Evolutionary conservation across 2,113 vertebrate genomes (phyloP).

Genomic region (Odocoileus hemionus): DNA sequence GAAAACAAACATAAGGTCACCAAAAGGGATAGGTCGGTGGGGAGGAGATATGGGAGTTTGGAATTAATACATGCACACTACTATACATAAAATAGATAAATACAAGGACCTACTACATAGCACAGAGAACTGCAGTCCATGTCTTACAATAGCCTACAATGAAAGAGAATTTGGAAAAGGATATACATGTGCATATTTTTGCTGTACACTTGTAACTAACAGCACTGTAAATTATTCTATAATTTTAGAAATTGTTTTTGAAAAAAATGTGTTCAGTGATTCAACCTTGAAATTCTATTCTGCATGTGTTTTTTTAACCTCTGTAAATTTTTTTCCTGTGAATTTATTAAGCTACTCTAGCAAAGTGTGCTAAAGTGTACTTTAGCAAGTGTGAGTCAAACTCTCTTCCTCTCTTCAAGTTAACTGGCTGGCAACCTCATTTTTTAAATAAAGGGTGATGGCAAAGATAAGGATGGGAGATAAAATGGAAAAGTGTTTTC

Average conservation of each 20-base stretch:
- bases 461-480: background rate
- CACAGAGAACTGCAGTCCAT: background rate
- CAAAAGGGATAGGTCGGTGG: background rate
- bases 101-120: background rate
- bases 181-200: background rate
- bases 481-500: background rate
- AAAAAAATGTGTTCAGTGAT: background rate
- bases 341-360: background rate
- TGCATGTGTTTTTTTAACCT: background rate
- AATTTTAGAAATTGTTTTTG: background rate
- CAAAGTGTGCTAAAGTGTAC: background rate
- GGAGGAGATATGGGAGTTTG: background rate
- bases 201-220: background rate
- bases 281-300: background rate
- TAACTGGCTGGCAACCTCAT: background rate
- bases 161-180: background rate
- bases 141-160: background rate
- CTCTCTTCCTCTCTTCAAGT: background rate
- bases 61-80: background rate
- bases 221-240: background rate
- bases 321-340: background rate
- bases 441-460: background rate
- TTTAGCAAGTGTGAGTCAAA: background rate
- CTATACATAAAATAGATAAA: background rate
- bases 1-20: background rate